Conservation (phyloP, 2,113 vertebrate species). For the Canis aureus region DNA sequence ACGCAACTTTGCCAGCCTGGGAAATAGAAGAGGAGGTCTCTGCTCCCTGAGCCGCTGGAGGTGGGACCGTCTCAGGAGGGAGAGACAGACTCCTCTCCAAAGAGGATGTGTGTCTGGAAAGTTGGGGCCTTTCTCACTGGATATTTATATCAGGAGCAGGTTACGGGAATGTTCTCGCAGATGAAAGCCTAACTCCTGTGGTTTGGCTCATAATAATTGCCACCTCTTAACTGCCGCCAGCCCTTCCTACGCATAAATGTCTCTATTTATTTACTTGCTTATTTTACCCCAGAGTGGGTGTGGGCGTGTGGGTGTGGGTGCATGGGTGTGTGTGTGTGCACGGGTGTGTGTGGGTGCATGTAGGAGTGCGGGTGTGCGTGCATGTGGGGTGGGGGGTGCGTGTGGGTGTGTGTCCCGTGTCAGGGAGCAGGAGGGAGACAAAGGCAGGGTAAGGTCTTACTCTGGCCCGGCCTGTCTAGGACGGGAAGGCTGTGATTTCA, state of each 20-base stretch:
- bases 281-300: constrained; percentile 42
- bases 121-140: not conserved
- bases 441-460: constrained; percentile 91
- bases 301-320: not conserved
- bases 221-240: not conserved
- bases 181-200: accelerated
- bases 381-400: not conserved
- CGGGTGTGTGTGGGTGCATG: accelerated
- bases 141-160: not conserved
- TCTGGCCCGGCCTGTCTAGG: constrained; percentile 84
- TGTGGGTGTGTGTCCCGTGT: not conserved
- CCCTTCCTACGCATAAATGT: not conserved
- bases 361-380: not conserved
- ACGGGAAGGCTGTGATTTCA: constrained; percentile 91
- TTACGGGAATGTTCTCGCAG: not conserved
- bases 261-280: constrained; percentile 6
- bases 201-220: not conserved
- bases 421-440: constrained; percentile 86
- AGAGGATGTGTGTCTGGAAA: not conserved
- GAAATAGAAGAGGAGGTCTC: not conserved
- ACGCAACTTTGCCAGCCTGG: not conserved
- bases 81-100: not conserved
- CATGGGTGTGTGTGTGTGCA: too few relatives aligned
- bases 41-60: accelerated
- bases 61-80: not conserved